phyloP scores from a whole-genome alignment of 1,140 invertebrate genomes.

The Melitaea cinxia region DNA sequence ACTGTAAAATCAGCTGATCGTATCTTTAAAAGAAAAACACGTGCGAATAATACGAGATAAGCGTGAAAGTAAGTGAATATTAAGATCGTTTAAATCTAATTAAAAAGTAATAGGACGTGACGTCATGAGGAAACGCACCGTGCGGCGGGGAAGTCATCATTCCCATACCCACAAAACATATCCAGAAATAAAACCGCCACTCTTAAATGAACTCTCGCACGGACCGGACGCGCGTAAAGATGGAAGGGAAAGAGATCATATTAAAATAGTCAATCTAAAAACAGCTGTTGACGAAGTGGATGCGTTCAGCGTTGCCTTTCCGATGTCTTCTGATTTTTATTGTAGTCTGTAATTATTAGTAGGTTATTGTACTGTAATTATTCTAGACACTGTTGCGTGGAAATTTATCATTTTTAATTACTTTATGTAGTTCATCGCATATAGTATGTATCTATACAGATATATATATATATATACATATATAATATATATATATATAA shows the following conservation, averaged over 20 bases:
- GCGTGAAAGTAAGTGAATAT: neutral
- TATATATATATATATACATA: too few species aligned
- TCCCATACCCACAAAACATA: slow-evolving; percentile 55
- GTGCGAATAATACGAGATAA: neutral
- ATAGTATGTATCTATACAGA: too few species aligned
- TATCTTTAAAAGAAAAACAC: neutral
- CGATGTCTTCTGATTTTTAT: slow-evolving; percentile 30
- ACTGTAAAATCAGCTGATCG: neutral
- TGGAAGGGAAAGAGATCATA: slow-evolving; percentile 33
- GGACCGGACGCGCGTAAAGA: neutral
- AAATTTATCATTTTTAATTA: neutral
- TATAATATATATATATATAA: too few species aligned
- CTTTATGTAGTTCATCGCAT: neutral
- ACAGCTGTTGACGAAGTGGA: slow-evolving; percentile 70
- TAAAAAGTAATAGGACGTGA: slow-evolving; percentile 56
- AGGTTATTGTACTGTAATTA: slow-evolving; percentile 6
- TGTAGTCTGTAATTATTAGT: slow-evolving; percentile 7
- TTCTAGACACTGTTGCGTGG: neutral
- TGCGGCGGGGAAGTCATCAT: slow-evolving; percentile 66
- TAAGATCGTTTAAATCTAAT: neutral
- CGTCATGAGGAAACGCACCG: slow-evolving; percentile 68
- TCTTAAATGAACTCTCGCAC: slow-evolving; percentile 29
- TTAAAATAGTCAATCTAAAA: slow-evolving; percentile 60
- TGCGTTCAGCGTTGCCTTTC: slow-evolving; percentile 53
- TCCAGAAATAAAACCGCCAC: slow-evolving; percentile 59